Base-by-base conservation (phyloP, 2,113 vertebrate species). In the Antennarius striatus region DNA sequence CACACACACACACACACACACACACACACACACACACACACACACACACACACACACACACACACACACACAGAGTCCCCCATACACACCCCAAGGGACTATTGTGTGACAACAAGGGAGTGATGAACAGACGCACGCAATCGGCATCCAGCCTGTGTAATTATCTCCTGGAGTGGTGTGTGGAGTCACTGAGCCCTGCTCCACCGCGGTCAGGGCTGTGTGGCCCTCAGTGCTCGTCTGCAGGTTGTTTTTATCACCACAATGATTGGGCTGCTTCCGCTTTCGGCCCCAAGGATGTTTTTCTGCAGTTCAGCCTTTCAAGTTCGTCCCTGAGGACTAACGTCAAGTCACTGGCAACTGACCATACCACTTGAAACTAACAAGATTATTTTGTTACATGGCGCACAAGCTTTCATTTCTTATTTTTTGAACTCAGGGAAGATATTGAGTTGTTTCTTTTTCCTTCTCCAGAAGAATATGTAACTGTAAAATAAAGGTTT, bases 111-210 rank as follows among this genome's bases (percentile, higher is more conserved):
- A 82, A 58, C 63, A 54, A 43, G 63, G 75, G 81, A 78, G 82
- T 72, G 79, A 51, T 85, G 86, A 82, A 71, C 82, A 87, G 77
- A 85, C 74, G 84, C 45, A 17, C 78, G 79, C 68, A 52, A 74
- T 68, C 74, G 80, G 84, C 80, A 77, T 63, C 77, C 73, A 75
- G 82, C 66, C 71, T 48, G 52, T 79, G 83, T 93, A 92, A 92
- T 93, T 91, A 92, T 89, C 86, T 90, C 89, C 89, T 86, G 77
- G 75, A 88, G 91, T 91, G 81, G 52, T 82, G 71, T 49, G 28
- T 82, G 82, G 8, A 76, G 82, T 63, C 81, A 70, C 69, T 65
- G 64, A 68, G 82, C 74, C 76, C 56, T 84, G 81, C 79, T 79
- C 48, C 63, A 65, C 63, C 57, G 22, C 62, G 83, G 83, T 76